Base-by-base conservation (phyloP, 2,888 invertebrate species). In the Antheraea assamensis region DNA sequence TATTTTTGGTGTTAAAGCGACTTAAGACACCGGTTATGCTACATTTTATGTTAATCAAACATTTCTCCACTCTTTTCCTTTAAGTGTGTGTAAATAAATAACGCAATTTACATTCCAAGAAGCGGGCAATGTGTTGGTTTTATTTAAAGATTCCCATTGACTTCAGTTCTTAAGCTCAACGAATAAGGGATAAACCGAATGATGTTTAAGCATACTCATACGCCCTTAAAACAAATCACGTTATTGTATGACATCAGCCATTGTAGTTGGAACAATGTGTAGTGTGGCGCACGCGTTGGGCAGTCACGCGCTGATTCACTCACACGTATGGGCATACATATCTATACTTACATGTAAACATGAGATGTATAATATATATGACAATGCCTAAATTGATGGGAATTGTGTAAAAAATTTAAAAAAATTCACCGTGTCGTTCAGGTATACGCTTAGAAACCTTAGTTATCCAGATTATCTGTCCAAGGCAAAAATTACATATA, bases 231-330 rank as follows among this genome's bases (percentile, higher is more conserved):
- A 80, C 84, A 82, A 82, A 88, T 87, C 87, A 88, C 85, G 85
- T 82, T 82, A 77, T 81, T 79, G 86, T 85, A 89, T 91, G 91
- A 92, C 91, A 91, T 90, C 90, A 90, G 85, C 89, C 82, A 90
- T 91, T 92, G 92, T 92, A 83, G 83, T 84, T 84, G 77, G 82
- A 87, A 89, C 90, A 91, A 88, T 89, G 88, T 84, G 82, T 78
- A 79, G 76, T 79, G 79, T 79, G 78, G 85, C 81, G 87, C 87
- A 85, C 85, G 88, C 88, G 85, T 85, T 80, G 80, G 79, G 79
- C 83, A 84, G 90, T 90, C 90, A 92, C 88, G 90, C 88, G 87
- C 87, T 92, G 92, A 91, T 87, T 92, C 92, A 74, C 72, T 64
- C 47, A 70, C 68, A 61, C 52, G 68, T 55, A 73, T 66, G 31